phyloP scores from a whole-genome alignment of 2,888 invertebrate species.

The Druceiella hillmani region DNA sequence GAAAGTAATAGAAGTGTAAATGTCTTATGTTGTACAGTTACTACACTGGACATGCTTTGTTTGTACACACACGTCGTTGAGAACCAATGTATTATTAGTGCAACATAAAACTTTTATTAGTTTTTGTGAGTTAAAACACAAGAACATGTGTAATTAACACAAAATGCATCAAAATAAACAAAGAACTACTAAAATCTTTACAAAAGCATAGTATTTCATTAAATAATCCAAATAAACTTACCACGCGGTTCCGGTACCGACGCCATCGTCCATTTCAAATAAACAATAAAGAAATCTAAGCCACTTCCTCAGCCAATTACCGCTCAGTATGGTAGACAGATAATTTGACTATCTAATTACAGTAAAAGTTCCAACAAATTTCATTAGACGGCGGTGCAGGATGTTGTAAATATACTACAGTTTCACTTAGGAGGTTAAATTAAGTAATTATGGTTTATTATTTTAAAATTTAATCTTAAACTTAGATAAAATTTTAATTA shows the following conservation, averaged over 20 bases:
- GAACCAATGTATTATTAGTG: constrained; percentile 5
- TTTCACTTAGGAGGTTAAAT: constrained; percentile 6
- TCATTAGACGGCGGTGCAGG: constrained; percentile 3
- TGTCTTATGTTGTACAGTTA: constrained; percentile 6
- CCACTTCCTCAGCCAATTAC: constrained; percentile 6
- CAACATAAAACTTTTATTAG: constrained; percentile 6
- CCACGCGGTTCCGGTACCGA: constrained; percentile 4
- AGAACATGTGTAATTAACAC: neutral
- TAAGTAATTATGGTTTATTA: too few species aligned
- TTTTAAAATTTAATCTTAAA: too few species aligned
- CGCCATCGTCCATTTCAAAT: constrained; percentile 1
- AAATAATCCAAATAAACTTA: constrained; percentile 3
- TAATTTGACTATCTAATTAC: constrained; percentile 1
- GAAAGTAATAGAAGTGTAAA: constrained; percentile 1
- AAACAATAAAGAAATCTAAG: constrained; percentile 3
- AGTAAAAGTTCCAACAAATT: constrained; percentile 7
- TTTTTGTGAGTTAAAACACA: neutral
- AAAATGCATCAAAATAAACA: constrained; percentile 3
- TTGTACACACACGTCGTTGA: constrained; percentile 3
- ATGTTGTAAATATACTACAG: constrained; percentile 6
- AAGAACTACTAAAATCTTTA: constrained; percentile 5
- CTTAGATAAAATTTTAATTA: too few species aligned
- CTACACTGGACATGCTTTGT: constrained; percentile 6
- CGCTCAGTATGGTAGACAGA: constrained; percentile 5
- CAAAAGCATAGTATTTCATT: constrained; percentile 1